A percentile compares a stretch with the other conserved stretches of the same genome.
Evolutionary conservation across 2,113 vertebrate genomes (phyloP).

Genomic region (Coreoperca whiteheadi): DNA sequence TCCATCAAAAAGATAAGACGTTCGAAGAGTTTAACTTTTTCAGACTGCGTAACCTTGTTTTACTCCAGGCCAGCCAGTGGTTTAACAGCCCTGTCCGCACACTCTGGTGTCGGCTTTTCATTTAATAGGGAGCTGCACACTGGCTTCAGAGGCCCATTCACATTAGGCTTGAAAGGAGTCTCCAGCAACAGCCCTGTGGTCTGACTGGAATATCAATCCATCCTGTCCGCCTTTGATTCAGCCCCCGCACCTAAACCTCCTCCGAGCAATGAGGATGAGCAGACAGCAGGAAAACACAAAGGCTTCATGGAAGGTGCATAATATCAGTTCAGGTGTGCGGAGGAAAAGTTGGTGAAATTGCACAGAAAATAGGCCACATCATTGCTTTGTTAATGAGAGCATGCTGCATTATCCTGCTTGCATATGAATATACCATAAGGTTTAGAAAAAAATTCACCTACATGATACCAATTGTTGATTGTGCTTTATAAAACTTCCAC

Average conservation of each 20-base stretch:
- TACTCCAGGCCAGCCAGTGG: constrained; percentile 41
- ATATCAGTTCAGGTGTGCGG: constrained; percentile 37
- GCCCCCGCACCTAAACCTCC: constrained; percentile 48
- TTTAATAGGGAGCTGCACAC: constrained; percentile 54
- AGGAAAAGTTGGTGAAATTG: constrained; percentile 5
- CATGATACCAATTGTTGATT: background rate
- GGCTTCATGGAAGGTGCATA: constrained; percentile 21
- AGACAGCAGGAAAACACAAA: constrained; percentile 45
- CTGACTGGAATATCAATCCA: constrained; percentile 81
- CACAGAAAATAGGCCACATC: background rate
- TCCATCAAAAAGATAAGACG: constrained; percentile 26
- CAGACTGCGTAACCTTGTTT: constrained; percentile 47
- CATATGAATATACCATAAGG: background rate
- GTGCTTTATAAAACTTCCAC: background rate
- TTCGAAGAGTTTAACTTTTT: constrained; percentile 8
- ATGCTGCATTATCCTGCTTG: background rate
- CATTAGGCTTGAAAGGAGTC: constrained; percentile 67
- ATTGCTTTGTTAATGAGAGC: constrained; percentile 1
- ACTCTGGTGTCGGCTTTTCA: constrained; percentile 54
- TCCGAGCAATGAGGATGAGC: constrained; percentile 46
- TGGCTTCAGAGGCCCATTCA: constrained; percentile 53
- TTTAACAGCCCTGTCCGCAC: constrained; percentile 23
- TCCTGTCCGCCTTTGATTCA: constrained; percentile 65
- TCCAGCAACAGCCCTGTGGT: constrained; percentile 58
- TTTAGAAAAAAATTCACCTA: background rate